These are phyloP conservation scores for Drosophila mulleri DNA, from an alignment of 2,888 invertebrate genomes.

Conservation along the genomic window DNA sequence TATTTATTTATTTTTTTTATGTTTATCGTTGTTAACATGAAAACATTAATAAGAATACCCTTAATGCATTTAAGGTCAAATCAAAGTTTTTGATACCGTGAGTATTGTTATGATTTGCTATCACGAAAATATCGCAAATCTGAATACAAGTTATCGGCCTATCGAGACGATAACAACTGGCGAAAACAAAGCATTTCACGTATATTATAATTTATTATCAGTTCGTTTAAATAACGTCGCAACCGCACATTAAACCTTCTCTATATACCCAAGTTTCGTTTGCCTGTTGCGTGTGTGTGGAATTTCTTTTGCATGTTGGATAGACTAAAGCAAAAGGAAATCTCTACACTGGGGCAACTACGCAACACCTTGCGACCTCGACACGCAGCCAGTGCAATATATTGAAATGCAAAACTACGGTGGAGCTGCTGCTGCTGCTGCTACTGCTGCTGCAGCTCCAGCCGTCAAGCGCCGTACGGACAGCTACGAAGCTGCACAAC, in stretches of 20 bases:
- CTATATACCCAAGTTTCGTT: slow-evolving; percentile 27
- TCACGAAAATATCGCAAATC: background rate
- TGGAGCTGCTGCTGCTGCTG: slow-evolving; percentile 57
- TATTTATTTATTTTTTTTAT: too few species aligned
- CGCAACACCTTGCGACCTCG: slow-evolving; percentile 62
- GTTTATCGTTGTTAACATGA: too few species aligned
- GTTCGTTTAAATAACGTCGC: slow-evolving; percentile 35
- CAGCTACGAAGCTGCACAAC: slow-evolving; percentile 71
- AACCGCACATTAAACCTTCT: slow-evolving; percentile 1
- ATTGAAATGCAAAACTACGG: slow-evolving; percentile 76
- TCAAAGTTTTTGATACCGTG: background rate
- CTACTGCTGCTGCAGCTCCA: slow-evolving; percentile 56
- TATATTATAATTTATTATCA: slow-evolving; percentile 37
- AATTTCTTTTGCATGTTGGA: slow-evolving; percentile 72
- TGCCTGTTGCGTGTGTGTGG: slow-evolving; percentile 63
- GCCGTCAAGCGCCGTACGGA: slow-evolving; percentile 73
- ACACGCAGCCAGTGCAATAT: slow-evolving; percentile 65
- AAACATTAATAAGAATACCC: background rate
- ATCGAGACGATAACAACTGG: slow-evolving; percentile 20
- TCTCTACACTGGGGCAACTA: slow-evolving; percentile 64
- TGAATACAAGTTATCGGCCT: slow-evolving; percentile 19
- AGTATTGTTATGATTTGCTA: background rate
- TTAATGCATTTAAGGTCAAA: background rate
- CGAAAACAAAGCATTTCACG: slow-evolving; percentile 50
- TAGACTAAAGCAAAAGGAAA: slow-evolving; percentile 57